Conservation (phyloP, 2,797 vertebrate genomes). For the Aphelocoma californica region DNA sequence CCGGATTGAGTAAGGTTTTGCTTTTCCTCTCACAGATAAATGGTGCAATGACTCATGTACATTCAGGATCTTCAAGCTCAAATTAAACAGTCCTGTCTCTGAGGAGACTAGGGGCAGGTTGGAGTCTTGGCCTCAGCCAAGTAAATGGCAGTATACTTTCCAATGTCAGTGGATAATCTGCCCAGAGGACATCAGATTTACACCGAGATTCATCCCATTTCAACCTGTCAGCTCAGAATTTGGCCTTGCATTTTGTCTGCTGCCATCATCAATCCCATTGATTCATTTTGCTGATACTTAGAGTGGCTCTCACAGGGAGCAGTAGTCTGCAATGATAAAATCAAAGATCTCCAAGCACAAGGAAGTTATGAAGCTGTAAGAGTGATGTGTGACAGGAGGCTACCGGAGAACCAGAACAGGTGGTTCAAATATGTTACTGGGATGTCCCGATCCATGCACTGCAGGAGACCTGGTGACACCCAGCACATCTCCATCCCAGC, state of each 20-base stretch:
- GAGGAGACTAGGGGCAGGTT: not conserved
- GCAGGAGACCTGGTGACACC: not conserved
- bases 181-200: not conserved
- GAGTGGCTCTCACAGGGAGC: not conserved
- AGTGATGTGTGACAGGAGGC: not conserved
- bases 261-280: not conserved
- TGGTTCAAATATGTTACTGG: not conserved
- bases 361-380: not conserved
- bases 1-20: not conserved
- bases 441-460: rapidly evolving
- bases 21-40: not conserved
- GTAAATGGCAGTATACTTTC: not conserved
- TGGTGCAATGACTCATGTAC: not conserved
- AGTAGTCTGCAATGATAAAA: not conserved
- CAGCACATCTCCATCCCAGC: not conserved
- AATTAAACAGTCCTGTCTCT: not conserved
- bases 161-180: not conserved
- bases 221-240: not conserved
- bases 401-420: not conserved
- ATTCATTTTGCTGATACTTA: not conserved
- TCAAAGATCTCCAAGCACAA: not conserved
- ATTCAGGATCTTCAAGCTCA: not conserved
- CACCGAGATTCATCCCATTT: not conserved
- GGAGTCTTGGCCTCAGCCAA: not conserved
- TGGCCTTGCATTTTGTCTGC: not conserved